A percentile compares a stretch with the other conserved stretches of the same genome.
These are phyloP conservation scores for Oryzias curvinotus DNA, from an alignment of 2,113 vertebrate species.

Conservation along the genomic window DNA sequence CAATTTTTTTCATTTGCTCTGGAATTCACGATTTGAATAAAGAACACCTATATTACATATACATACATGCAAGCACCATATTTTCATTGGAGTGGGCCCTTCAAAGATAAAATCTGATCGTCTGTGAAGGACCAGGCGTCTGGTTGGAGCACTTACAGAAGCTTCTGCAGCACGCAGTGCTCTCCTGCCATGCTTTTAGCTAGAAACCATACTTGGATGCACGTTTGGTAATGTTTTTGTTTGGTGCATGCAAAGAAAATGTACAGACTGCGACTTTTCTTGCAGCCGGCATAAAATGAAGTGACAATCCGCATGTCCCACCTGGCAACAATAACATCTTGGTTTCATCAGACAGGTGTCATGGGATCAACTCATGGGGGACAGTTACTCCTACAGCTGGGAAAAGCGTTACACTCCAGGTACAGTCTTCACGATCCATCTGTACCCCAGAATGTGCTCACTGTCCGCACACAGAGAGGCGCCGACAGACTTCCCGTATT, in stretches of 20 bases:
- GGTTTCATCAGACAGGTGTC: conserved; percentile 52
- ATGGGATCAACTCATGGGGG: conserved; percentile 24
- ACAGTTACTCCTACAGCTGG: conserved; percentile 9
- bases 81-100: too few relatives aligned
- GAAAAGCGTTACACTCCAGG: conserved; percentile 6
- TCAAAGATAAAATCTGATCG: conserved; percentile 13
- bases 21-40: too few relatives aligned
- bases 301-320: not conserved
- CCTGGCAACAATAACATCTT: conserved; percentile 45
- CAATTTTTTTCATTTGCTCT: too few relatives aligned
- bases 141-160: conserved; percentile 18
- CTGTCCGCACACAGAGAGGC: conserved; percentile 17
- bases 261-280: not conserved
- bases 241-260: not conserved
- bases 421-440: conserved; percentile 19
- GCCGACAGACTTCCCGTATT: conserved; percentile 56
- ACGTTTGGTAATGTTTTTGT: not conserved
- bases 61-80: too few relatives aligned
- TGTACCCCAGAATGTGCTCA: conserved; percentile 1
- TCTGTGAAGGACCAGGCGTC: conserved; percentile 6
- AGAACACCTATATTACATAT: too few relatives aligned
- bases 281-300: not conserved
- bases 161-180: conserved; percentile 6
- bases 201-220: conserved; percentile 2
- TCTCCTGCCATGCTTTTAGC: conserved; percentile 3